Evolutionary conservation across 1,140 invertebrate species (phyloP).

Genomic region (Aphelenchoides fujianensis): DNA sequence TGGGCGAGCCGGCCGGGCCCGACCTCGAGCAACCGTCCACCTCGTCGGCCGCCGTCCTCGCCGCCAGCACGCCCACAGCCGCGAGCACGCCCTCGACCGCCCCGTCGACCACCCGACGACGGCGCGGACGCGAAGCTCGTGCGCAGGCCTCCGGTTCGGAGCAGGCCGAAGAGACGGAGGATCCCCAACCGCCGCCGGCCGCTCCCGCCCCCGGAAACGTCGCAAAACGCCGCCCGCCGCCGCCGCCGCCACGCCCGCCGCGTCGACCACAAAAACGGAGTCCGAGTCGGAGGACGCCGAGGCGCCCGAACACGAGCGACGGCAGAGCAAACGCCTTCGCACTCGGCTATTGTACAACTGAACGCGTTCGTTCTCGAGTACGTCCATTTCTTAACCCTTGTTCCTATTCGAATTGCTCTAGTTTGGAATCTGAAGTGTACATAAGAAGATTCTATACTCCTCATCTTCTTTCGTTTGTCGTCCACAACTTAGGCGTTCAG

Average conservation of each 20-base stretch:
- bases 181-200: background rate
- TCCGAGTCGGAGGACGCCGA: slow-evolving; percentile 7
- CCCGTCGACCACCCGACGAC: background rate
- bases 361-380: no score
- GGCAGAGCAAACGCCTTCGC: slow-evolving; percentile 16
- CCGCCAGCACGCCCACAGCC: background rate
- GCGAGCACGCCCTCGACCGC: background rate
- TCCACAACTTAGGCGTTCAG: no score
- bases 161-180: background rate
- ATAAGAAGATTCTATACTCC: no score
- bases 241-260: background rate
- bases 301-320: background rate
- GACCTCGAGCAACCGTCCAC: background rate
- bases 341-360: slow-evolving; percentile 3
- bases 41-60: background rate
- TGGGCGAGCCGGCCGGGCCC: background rate
- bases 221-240: no score
- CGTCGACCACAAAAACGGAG: slow-evolving; percentile 6
- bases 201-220: slow-evolving; percentile 16
- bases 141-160: background rate
- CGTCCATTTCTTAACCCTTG: no score
- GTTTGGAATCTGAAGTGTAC: no score
- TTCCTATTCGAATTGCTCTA: no score
- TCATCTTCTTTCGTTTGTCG: no score
- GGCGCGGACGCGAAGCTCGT: background rate